A percentile compares a stretch with the other conserved stretches of the same genome.
Evolutionary conservation across 2,888 invertebrate species (phyloP).

Genomic region (Frankliniella fusca): DNA sequence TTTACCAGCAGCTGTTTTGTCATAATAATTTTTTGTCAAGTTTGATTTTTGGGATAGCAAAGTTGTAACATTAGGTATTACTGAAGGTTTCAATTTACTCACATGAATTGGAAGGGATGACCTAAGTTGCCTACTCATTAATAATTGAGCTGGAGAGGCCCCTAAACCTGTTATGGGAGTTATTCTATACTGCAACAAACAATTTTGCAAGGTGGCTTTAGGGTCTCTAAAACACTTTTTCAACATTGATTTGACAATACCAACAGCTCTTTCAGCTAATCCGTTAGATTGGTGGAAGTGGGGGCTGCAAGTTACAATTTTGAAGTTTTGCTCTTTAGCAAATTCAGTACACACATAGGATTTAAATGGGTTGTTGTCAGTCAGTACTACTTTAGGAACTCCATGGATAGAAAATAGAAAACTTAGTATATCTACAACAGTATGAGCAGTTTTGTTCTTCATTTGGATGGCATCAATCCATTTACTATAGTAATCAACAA

Average conservation of each 20-base stretch:
- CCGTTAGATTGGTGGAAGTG: constrained; percentile 34
- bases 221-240: neutral
- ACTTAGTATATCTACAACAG: constrained; percentile 14
- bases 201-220: neutral
- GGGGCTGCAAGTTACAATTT: constrained; percentile 33
- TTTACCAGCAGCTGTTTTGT: neutral
- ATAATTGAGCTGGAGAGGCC: too few relatives aligned
- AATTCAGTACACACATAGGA: constrained; percentile 30
- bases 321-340: constrained; percentile 34
- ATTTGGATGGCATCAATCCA: constrained; percentile 28
- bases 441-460: neutral
- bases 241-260: neutral
- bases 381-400: constrained; percentile 30
- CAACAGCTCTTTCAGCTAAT: constrained; percentile 2
- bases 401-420: constrained; percentile 32
- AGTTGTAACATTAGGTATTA: neutral
- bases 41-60: neutral
- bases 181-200: neutral
- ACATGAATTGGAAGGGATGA: neutral
- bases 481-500: constrained; percentile 23
- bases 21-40: neutral
- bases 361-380: constrained; percentile 35
- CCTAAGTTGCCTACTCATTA: neutral
- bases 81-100: neutral
- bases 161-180: neutral